Conservation (phyloP, 2,113 vertebrate genomes). For the Passer montanus region DNA sequence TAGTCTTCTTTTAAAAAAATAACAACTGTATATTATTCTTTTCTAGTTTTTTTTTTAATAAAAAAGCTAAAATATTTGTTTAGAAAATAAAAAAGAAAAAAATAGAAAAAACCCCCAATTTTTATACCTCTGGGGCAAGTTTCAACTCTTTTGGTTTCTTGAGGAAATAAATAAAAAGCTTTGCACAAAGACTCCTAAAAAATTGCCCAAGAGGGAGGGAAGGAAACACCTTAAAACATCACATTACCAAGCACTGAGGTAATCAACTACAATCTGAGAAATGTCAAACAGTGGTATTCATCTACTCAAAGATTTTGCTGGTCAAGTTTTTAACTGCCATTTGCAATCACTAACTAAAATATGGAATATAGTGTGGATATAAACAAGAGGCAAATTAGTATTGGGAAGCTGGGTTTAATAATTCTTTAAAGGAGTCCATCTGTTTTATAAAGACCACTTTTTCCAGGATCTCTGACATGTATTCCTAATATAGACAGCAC, state of each 20-base stretch:
- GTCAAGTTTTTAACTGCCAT: slow-evolving; percentile 66
- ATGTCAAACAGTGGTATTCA: slow-evolving; percentile 68
- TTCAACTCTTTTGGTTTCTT: background rate
- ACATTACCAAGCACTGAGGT: slow-evolving; percentile 45
- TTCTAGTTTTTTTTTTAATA: background rate
- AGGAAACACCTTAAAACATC: slow-evolving; percentile 57
- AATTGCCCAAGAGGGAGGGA: slow-evolving; percentile 16
- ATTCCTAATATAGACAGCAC: slow-evolving; percentile 50
- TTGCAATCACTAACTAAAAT: slow-evolving; percentile 69
- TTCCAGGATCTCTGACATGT: slow-evolving; percentile 52
- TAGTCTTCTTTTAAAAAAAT: background rate
- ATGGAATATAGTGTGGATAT: slow-evolving; percentile 56
- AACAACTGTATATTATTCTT: background rate
- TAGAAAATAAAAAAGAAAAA: background rate
- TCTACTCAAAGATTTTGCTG: slow-evolving; percentile 56
- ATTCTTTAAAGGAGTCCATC: slow-evolving; percentile 67
- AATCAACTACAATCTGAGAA: slow-evolving; percentile 70
- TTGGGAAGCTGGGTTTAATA: slow-evolving; percentile 67
- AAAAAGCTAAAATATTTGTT: background rate
- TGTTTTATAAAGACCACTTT: slow-evolving; percentile 61
- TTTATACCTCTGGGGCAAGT: background rate
- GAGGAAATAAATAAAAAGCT: slow-evolving; percentile 5
- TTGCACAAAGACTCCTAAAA: slow-evolving; percentile 22
- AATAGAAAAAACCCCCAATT: background rate
- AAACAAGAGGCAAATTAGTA: slow-evolving; percentile 67